A percentile compares a stretch with the other conserved stretches of the same genome.
Conservation (phyloP, 2,797 vertebrate genomes). For the Ctenopoma kingsleyae region DNA sequence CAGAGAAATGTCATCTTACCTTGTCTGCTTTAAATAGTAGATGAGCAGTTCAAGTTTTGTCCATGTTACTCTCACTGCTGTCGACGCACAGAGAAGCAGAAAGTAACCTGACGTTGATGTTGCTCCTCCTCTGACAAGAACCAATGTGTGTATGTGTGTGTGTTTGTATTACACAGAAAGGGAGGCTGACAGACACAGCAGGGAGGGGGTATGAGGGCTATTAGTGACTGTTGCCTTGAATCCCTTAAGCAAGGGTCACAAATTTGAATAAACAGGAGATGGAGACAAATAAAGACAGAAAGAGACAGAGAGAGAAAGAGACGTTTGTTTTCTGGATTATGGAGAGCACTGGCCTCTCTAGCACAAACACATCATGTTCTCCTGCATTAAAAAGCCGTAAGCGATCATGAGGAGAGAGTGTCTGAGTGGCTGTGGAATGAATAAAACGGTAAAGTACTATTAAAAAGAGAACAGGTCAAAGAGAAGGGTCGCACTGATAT, state of each 20-base stretch:
- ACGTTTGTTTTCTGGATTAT: constrained; percentile 64
- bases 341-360: constrained; percentile 55
- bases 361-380: constrained; percentile 24
- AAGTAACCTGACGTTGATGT: constrained; percentile 51
- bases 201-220: constrained; percentile 62
- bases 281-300: constrained; percentile 10
- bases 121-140: constrained; percentile 75
- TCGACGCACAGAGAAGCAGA: constrained; percentile 48
- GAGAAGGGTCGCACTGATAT: constrained; percentile 27
- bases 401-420: constrained; percentile 21
- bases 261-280: constrained; percentile 59
- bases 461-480: constrained; percentile 45
- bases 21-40: constrained; percentile 37
- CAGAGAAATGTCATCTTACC: constrained; percentile 51
- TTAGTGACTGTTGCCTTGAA: constrained; percentile 59
- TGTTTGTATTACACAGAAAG: constrained; percentile 12
- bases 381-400: constrained; percentile 33
- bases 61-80: constrained; percentile 68
- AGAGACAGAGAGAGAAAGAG: constrained; percentile 11
- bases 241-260: constrained; percentile 60
- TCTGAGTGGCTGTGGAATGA: constrained; percentile 46
- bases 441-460: constrained; percentile 50
- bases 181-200: constrained; percentile 38
- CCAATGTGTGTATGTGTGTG: constrained; percentile 42
- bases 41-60: constrained; percentile 48